Evolutionary conservation across 2,113 vertebrate species (phyloP).

Genomic region (Oenanthe oenanthe): DNA sequence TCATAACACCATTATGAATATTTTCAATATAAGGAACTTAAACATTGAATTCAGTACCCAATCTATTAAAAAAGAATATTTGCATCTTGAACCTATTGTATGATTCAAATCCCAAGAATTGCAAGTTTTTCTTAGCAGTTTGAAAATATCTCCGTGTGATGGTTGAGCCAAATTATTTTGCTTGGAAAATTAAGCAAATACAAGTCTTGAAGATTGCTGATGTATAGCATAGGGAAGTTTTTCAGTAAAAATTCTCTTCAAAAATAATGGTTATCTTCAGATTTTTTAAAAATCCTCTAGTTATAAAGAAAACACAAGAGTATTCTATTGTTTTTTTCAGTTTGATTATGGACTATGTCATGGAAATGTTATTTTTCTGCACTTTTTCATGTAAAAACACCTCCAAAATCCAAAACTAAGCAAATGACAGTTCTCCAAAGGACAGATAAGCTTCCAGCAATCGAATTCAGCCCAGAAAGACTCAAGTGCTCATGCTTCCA

Average conservation of each 20-base stretch:
- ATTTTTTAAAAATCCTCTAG: not conserved
- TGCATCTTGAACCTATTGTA: not conserved
- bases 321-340: not conserved
- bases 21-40: not conserved
- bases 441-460: not conserved
- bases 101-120: not conserved
- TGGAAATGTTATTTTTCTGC: not conserved
- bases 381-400: not conserved
- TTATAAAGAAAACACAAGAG: not conserved
- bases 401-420: not conserved
- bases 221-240: not conserved
- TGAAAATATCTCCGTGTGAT: not conserved
- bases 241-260: not conserved
- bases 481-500: rapidly evolving
- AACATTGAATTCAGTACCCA: not conserved
- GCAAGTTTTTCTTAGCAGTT: not conserved
- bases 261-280: not conserved
- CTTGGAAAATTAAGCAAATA: not conserved
- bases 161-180: not conserved
- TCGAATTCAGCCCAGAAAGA: not conserved
- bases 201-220: not conserved
- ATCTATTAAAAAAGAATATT: not conserved
- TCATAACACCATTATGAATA: not conserved
- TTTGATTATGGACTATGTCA: not conserved
- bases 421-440: not conserved